Evolutionary conservation across 2,888 invertebrate genomes (phyloP).

Genomic region (Chalcosyrphus nemorum): DNA sequence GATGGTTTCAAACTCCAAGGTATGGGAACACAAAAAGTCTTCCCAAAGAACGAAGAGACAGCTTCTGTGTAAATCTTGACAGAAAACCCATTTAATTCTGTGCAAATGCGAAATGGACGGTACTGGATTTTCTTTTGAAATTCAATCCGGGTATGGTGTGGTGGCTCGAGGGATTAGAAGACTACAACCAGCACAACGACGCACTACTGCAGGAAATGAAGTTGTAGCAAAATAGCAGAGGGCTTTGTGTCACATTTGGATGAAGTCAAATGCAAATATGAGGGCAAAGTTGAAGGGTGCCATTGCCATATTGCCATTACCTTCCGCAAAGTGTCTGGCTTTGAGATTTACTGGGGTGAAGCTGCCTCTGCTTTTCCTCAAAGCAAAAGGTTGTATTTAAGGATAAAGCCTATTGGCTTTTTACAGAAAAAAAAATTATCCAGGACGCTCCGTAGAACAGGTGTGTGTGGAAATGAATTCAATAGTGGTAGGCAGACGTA

Average conservation of each 20-base stretch:
- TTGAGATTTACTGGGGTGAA: neutral
- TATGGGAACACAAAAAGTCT: slow-evolving; percentile 17
- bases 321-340: slow-evolving; percentile 29
- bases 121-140: slow-evolving; percentile 54
- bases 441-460: slow-evolving; percentile 12
- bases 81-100: slow-evolving; percentile 17
- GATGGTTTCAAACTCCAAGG: neutral
- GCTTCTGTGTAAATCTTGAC: neutral
- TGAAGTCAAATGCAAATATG: slow-evolving; percentile 38
- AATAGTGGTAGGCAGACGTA: neutral
- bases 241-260: slow-evolving; percentile 34
- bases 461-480: slow-evolving; percentile 11
- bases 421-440: neutral
- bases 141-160: slow-evolving; percentile 39
- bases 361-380: slow-evolving; percentile 9
- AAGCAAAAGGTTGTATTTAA: slow-evolving; percentile 22
- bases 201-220: slow-evolving; percentile 19
- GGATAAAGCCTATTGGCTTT: slow-evolving; percentile 36
- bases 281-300: slow-evolving; percentile 56
- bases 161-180: slow-evolving; percentile 24
- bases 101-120: slow-evolving; percentile 28
- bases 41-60: neutral
- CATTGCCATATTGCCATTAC: slow-evolving; percentile 9
- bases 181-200: neutral
- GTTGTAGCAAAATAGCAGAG: slow-evolving; percentile 4